Evolutionary conservation across 2,888 invertebrate genomes (phyloP).

Genomic region (Volucella inanis): DNA sequence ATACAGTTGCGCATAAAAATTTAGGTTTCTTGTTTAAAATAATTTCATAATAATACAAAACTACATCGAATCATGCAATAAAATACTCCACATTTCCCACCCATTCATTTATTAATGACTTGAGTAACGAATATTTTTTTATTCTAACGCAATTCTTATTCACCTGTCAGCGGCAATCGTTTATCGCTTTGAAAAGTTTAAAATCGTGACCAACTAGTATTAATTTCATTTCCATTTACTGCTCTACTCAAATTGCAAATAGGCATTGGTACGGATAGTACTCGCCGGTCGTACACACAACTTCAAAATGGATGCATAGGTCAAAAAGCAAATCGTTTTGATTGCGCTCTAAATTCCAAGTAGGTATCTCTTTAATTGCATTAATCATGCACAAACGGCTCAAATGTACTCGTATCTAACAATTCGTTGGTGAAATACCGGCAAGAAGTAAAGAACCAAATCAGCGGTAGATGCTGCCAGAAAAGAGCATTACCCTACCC

Average conservation of each 20-base stretch:
- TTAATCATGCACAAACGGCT: constrained; percentile 59
- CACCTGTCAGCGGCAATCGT: constrained; percentile 67
- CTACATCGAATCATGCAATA: too few relatives aligned
- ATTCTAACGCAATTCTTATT: constrained; percentile 39
- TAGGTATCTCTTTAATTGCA: constrained; percentile 54
- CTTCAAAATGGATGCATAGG: constrained; percentile 40
- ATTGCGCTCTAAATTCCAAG: constrained; percentile 66
- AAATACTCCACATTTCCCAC: constrained; percentile 29
- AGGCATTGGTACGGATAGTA: not conserved
- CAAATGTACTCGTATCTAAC: constrained; percentile 9
- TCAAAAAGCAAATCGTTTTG: constrained; percentile 55
- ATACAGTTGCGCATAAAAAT: too few relatives aligned
- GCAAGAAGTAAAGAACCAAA: constrained; percentile 9
- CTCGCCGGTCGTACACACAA: not conserved
- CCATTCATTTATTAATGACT: constrained; percentile 29
- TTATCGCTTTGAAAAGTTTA: constrained; percentile 71
- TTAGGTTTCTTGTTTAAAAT: too few relatives aligned
- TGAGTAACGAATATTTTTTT: constrained; percentile 11
- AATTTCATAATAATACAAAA: too few relatives aligned
- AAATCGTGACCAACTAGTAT: constrained; percentile 64
- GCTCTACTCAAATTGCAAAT: constrained; percentile 21
- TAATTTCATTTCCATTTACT: constrained; percentile 47
- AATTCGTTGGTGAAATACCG: constrained; percentile 19
- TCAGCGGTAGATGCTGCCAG: too few relatives aligned
- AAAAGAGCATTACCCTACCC: too few relatives aligned